Conservation (phyloP, 2,888 invertebrate genomes). For the Anticlea derivata region DNA sequence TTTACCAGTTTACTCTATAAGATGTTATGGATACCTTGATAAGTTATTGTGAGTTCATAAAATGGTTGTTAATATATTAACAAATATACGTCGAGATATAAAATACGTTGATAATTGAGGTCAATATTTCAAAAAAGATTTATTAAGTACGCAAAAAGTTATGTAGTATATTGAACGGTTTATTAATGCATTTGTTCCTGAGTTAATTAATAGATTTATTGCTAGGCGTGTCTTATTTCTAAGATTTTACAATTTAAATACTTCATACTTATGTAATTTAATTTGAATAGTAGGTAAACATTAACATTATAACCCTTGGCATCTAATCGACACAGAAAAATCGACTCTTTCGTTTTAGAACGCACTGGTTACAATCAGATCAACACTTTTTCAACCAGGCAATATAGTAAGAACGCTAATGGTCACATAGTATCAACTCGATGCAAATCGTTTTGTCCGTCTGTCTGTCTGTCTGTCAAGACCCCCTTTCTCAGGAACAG, state of each 20-base stretch:
- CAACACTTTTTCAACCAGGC: no score
- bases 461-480: no score
- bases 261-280: constrained; percentile 73
- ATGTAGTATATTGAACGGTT: constrained; percentile 70
- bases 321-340: constrained; percentile 8
- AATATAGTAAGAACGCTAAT: no score
- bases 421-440: no score
- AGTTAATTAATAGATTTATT: constrained; percentile 82
- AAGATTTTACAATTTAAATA: constrained; percentile 42
- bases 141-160: constrained; percentile 59
- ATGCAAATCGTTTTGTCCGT: no score
- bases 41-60: constrained; percentile 69
- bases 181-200: constrained; percentile 84
- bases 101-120: constrained; percentile 67
- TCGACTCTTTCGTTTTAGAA: neutral
- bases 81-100: constrained; percentile 69
- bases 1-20: constrained; percentile 78
- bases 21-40: constrained; percentile 77
- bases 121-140: constrained; percentile 69
- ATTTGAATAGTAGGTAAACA: constrained; percentile 59
- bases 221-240: constrained; percentile 62
- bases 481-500: no score
- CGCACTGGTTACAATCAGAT: no score
- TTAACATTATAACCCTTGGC: constrained; percentile 48
- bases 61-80: constrained; percentile 80